Base-by-base conservation (phyloP, 2,113 vertebrate species). In the Scalopus aquaticus region DNA sequence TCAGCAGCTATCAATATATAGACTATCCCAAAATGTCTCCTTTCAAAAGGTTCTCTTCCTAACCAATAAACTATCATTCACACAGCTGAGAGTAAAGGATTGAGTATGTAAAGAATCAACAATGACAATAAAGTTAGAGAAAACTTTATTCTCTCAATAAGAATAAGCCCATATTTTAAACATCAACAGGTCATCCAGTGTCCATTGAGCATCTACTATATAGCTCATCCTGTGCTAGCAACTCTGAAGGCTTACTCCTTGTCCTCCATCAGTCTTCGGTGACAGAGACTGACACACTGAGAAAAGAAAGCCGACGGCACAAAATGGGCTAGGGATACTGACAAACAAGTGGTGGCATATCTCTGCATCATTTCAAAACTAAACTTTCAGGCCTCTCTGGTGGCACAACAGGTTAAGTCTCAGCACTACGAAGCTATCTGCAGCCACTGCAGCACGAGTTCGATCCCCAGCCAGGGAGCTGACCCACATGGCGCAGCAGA, bases 71-170 rank as follows among this genome's bases (percentile, higher is more conserved):
- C 8, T 74, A 4, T 30, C 62, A 54, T 87, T 84, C 17, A 24
- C 28, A 58, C 3, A 12, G 24, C 88, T 56, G 30, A 78, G 15
- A 81, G 82, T 32, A 89, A 77, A 92, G 76, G 60, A 10, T 32
- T 65, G 24, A 73, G 22, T 26, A 19, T 9, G 80, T 37, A 84
- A 39, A 72, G n/a, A 78, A 42, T 32, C 60, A 37, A 39, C 16
- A 70, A 28, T 16, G 44, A 64, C 13, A 26, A 28, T 32, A 65
- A 64, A 83, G 22, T 6, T 13, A 22, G 22, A 90, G 39, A 84
- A 62, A 64, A 82, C 39, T 95, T 85, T 19, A 92, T 44, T 76
- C 30, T 96, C n/a, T 60, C 30, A 85, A 78, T 13, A 46, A 85
- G 26, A 28, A 74, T 0, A 17, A 90, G 26, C 10, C 26, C 20